Evolutionary conservation across 1,140 invertebrate genomes (phyloP), one percentile per base, ranked within the genome.

Genomic region (Pseudobourletiella spinata): DNA sequence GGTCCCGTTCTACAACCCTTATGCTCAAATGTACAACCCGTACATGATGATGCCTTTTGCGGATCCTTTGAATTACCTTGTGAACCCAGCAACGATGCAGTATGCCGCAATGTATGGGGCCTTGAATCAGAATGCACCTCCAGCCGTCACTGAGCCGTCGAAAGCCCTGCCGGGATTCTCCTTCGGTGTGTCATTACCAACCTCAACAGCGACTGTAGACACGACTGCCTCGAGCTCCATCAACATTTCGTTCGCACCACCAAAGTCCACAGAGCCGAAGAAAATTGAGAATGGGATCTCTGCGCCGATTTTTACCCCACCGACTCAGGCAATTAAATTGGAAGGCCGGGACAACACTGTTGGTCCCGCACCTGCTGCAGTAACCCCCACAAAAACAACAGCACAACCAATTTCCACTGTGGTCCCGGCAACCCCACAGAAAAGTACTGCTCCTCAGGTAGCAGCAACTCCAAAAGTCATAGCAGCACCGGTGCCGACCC

Each of bases 61-160:
- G 22, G 56, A 58, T 58, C 56, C 56, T 22, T n/a, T 58, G 20
- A 58, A 42, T 44, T 58, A 58, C 42, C 11, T 58, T 16, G 35
- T 22, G 20, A 59, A 59, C 50, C 57, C 57, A 30, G n/a, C n/a
- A n/a, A 59, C 46, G 32, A 48, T 48, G 44, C 44, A 48, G 44
- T 48, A 48, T 22, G 44, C 44, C 6, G 44, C 44, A 11, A 48
- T 48, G 44, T 22, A 15, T 48, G 11, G 11, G 14, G 44, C 44
- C 20, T 48, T 48, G 44, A 22, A 22, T 48, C 11, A 22, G 11
- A 48, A 22, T 48, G 44, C 20, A 18, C 14, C 20, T 18, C 44
- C 44, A 48, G 22, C 11, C 6, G 11, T 22, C 8, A n/a, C 8
- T 11, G 8, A 8, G 8, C 32, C 32, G 32, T 11, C 8, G n/a